These are phyloP conservation scores for Diuraphis noxia DNA, from an alignment of 1,140 invertebrate genomes.

Conservation along the genomic window DNA sequence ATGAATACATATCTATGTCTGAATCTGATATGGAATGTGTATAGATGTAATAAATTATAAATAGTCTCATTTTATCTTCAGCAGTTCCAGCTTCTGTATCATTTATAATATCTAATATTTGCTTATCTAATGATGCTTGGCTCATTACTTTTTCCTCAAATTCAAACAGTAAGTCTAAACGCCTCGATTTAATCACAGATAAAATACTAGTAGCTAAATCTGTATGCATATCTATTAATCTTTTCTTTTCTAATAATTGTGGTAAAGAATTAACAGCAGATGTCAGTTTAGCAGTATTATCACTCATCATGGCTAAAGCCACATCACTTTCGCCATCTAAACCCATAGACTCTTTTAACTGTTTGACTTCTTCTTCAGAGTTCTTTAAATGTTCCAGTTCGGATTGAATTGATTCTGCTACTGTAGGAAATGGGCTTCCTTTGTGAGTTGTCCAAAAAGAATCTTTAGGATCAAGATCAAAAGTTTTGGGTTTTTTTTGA, in stretches of 20 bases:
- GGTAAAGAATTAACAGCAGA: constrained; percentile 94
- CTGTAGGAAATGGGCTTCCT: constrained; percentile 94
- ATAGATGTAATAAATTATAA: constrained; percentile 93
- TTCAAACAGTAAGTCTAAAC: constrained; percentile 96
- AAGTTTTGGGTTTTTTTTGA: constrained; percentile 79
- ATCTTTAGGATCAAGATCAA: constrained; percentile 87
- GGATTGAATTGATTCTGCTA: constrained; percentile 97
- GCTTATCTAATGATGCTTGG: constrained; percentile 74
- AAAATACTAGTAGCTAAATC: constrained; percentile 92
- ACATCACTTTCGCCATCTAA: constrained; percentile 77
- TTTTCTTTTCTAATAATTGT: constrained; percentile 94
- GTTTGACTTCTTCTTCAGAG: constrained; percentile 96
- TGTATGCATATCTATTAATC: constrained; percentile 97
- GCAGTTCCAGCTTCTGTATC: constrained; percentile 83
- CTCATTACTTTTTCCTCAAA: constrained; percentile 97
- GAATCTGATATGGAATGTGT: constrained; percentile 74
- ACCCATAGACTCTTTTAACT: constrained; percentile 89
- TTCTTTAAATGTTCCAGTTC: constrained; percentile 91
- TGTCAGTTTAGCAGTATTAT: constrained; percentile 92
- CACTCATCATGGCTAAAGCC: constrained; percentile 80
- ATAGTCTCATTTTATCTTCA: constrained; percentile 93
- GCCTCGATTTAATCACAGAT: constrained; percentile 84
- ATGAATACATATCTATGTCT: constrained; percentile 81
- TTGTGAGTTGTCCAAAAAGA: constrained; percentile 92
- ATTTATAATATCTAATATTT: constrained; percentile 78